A percentile compares a stretch with the other conserved stretches of the same genome.
phyloP scores from a whole-genome alignment of 2,888 invertebrate species.

The Clepsis dumicolana region DNA sequence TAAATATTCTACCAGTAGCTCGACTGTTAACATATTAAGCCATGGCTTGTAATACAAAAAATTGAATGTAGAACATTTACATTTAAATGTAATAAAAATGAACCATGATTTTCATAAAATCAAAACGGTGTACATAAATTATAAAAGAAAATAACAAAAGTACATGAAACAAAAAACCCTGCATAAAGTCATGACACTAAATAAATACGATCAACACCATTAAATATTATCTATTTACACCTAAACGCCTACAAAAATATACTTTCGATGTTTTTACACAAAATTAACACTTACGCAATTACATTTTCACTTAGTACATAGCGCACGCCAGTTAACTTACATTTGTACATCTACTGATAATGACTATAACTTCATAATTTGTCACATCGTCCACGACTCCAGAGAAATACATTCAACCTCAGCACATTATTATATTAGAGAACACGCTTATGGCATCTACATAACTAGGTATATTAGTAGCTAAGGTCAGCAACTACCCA shows the following conservation, averaged over 20 bases:
- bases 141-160: conserved; percentile 42
- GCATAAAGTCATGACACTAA: conserved; percentile 46
- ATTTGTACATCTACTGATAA: conserved; percentile 48
- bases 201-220: conserved; percentile 47
- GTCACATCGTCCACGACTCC: conserved; percentile 4
- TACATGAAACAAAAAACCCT: conserved; percentile 44
- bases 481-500: not conserved
- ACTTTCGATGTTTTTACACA: conserved; percentile 51
- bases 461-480: not conserved
- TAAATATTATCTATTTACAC: conserved; percentile 50
- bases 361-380: conserved; percentile 34
- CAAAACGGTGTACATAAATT: conserved; percentile 11
- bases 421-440: not conserved
- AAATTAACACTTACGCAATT: conserved; percentile 51
- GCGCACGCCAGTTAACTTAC: conserved; percentile 29
- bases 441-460: not conserved
- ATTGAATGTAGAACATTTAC: conserved; percentile 15
- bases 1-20: not conserved
- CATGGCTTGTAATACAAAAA: not conserved
- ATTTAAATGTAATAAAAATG: conserved; percentile 27
- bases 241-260: conserved; percentile 59
- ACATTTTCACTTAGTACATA: conserved; percentile 36
- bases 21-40: conserved; percentile 1
- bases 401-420: not conserved
- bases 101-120: conserved; percentile 26